Base-by-base conservation (phyloP, 2,797 vertebrate genomes). In the Liparis tanakae region DNA sequence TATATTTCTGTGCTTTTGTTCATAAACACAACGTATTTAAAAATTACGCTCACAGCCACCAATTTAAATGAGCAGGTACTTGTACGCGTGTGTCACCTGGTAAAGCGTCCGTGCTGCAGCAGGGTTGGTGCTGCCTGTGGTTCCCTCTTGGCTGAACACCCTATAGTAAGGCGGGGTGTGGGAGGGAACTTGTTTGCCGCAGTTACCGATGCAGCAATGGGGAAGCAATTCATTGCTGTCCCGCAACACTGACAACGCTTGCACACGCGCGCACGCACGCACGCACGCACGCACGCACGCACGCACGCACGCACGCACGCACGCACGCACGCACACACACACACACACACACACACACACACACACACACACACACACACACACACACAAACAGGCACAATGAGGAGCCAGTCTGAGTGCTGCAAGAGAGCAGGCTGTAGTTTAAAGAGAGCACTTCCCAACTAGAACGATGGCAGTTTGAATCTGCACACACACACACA, bases 221-320 rank as follows among this genome's bases (percentile, higher is more conserved):
- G 92, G 91, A 94, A 94, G 91, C 85, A 89, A 92, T 93, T 92
- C 88, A 86, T 85, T 87, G 93, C 93, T 91, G 93, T 89, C 85
- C 90, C 91, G 93, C 86, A 91, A 86, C 86, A 72, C 65, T 73
- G 78, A 80, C 81, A 82, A 44, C 60, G 22, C 77, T 81, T 72
- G 67, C 53, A 59, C 51, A 43, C 69, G 37, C 61, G 50, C 64
- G 25, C 58, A 41, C 72, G 53, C 74, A 53, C 70, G 25, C 25
- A 30, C 25, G 25, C 25, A 30, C 67, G 46, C 53, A 61, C 78
- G 69, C 67, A 50, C 69, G 76, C 72, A 74, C 58, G 67, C 81
- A 76, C 61, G 69, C 65, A 73, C 53, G 67, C 72, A 73, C 50
- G 74, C 53, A 77, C 69, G 80, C 70, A 8, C 44, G 65, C 76